Base-by-base conservation (phyloP, 2,113 vertebrate genomes). In the Himantopus leucocephalus region DNA sequence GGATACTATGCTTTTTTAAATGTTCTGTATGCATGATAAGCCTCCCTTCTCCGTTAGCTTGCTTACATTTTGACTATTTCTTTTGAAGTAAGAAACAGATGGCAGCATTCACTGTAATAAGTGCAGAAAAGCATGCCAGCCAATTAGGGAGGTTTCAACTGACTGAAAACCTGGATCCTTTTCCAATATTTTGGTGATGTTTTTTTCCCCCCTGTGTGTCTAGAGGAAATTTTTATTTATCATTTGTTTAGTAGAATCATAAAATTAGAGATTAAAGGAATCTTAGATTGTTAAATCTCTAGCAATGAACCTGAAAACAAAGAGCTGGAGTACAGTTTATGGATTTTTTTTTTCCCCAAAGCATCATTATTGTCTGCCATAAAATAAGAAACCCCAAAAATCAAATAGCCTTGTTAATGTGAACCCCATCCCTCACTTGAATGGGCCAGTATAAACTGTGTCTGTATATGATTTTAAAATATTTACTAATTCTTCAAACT, bases 81-180 rank as follows among this genome's bases (percentile, higher is more conserved):
- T 95, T 96, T 94, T 96, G 91, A 97, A 92, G 77, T 88, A 95
- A 95, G 94, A 94, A 97, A 96, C 97, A 97, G 97, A 95, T 96
- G 96, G 94, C 91, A 95, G 77, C 67, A 89, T 97, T 95, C 81
- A 82, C 84, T 89, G 80, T 91, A 97, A 58, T 85, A 96, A 95
- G 70, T 74, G 86, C 84, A 91, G 80, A 66, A 94, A 95, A 96
- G 88, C 95, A 90, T 71, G 89, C 94, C 89, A 95, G 86, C 86
- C 96, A 97, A 92, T 97, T 97, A 96, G 71, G 41, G 63, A 85
- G 71, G 84, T 84, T 96, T 95, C 62, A 90, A 47, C 58, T 91
- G 70, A 90, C 89, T 97, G 74, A 92, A 96, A 96, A 79, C 32
- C 80, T 91, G 92, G 35, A 79, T 88, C 32, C 22, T 82, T 91